These are phyloP conservation scores for Ephialtes manifestator DNA, from an alignment of 2,888 invertebrate genomes.

Conservation along the genomic window DNA sequence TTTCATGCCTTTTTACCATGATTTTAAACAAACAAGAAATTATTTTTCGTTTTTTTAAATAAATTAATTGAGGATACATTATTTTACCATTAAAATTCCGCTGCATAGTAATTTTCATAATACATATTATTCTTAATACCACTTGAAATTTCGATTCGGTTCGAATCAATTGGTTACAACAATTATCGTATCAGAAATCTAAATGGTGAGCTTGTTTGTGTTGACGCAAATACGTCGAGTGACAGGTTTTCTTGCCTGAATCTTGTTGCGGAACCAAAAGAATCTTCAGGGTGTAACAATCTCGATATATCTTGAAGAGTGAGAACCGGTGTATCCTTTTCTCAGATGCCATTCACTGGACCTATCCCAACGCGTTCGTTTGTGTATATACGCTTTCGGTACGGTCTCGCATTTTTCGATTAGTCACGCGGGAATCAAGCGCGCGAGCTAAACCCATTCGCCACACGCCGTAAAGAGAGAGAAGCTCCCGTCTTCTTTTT, in stretches of 20 bases:
- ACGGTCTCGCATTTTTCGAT: slow-evolving; percentile 70
- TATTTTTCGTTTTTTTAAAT: no score
- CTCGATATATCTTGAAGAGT: slow-evolving; percentile 30
- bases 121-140: no score
- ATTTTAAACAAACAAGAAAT: no score
- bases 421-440: slow-evolving; percentile 75
- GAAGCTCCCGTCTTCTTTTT: slow-evolving; percentile 66
- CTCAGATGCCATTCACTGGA: slow-evolving; percentile 55
- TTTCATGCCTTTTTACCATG: no score
- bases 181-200: slow-evolving; percentile 40
- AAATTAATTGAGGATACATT: no score
- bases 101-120: no score
- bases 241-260: slow-evolving; percentile 9
- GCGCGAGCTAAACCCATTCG: slow-evolving; percentile 75
- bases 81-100: no score
- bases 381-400: slow-evolving; percentile 53
- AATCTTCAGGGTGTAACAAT: slow-evolving; percentile 5
- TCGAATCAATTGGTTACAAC: slow-evolving; percentile 46
- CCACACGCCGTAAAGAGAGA: slow-evolving; percentile 72
- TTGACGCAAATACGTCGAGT: slow-evolving; percentile 9
- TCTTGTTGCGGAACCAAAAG: not conserved
- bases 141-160: slow-evolving; percentile 1
- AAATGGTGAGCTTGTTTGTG: not conserved
- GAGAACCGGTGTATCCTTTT: slow-evolving; percentile 29
- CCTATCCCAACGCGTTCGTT: slow-evolving; percentile 77